Conservation (phyloP, 1,140 invertebrate species). For the Lucilia sericata region DNA sequence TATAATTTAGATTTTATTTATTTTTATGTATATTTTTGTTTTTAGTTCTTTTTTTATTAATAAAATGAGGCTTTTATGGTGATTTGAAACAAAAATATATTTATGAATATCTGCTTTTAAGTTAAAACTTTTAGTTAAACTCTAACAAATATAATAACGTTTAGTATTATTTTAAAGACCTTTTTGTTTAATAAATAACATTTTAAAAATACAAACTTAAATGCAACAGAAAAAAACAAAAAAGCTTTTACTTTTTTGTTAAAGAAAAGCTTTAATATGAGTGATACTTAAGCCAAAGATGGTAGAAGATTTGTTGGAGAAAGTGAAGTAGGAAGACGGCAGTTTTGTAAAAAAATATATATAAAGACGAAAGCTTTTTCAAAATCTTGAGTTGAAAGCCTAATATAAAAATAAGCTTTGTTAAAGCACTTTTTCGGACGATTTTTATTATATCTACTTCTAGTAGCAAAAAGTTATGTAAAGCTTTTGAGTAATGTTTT, state of each 20-base stretch:
- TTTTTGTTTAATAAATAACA: neutral
- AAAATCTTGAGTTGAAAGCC: too few species aligned
- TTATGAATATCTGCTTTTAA: neutral
- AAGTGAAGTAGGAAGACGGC: too few species aligned
- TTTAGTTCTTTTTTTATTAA: too few species aligned
- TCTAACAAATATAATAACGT: neutral
- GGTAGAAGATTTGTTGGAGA: neutral
- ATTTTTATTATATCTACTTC: too few species aligned
- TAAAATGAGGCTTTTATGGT: slow-evolving; percentile 33
- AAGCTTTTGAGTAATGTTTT: too few species aligned
- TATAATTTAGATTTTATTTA: slow-evolving; percentile 1
- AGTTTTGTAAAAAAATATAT: too few species aligned
- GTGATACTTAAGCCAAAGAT: neutral
- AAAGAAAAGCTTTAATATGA: neutral
- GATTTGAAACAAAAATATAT: slow-evolving; percentile 14
- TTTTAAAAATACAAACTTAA: neutral
- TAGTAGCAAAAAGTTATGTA: too few species aligned
- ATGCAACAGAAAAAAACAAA: neutral
- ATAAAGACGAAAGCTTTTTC: too few species aligned
- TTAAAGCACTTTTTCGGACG: too few species aligned
- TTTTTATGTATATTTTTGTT: neutral
- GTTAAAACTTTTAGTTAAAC: slow-evolving; percentile 32
- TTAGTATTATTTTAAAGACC: neutral
- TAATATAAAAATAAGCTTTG: too few species aligned
- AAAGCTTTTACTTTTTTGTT: neutral